phyloP scores from a whole-genome alignment of 2,797 vertebrate genomes.

The Xerus rutilus region DNA sequence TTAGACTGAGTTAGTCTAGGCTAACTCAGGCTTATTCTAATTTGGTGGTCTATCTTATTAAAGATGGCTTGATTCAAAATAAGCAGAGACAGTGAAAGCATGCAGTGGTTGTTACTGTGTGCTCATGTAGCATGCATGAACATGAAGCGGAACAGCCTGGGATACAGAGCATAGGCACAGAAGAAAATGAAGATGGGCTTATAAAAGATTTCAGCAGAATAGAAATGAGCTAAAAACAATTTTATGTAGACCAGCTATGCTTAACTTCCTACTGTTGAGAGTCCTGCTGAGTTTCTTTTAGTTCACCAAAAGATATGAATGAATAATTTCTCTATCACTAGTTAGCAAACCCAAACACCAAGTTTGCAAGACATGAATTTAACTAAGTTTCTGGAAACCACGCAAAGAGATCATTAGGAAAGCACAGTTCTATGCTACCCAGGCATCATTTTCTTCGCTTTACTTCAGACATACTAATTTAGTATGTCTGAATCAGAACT shows the following conservation, averaged over 20 bases:
- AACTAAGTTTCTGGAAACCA: constrained; percentile 68
- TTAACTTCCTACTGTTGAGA: background rate
- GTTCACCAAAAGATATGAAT: constrained; percentile 44
- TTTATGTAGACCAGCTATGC: background rate
- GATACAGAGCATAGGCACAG: background rate
- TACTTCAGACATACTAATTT: constrained; percentile 59
- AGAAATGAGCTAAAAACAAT: background rate
- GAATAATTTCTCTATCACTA: constrained; percentile 57
- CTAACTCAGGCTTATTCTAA: background rate
- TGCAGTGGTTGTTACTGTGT: background rate
- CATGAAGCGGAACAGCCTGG: background rate
- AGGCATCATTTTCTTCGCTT: constrained; percentile 26
- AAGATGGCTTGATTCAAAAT: background rate
- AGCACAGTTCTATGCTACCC: constrained; percentile 23
- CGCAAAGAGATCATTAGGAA: constrained; percentile 56
- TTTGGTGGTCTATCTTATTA: background rate
- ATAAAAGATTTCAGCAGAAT: background rate
- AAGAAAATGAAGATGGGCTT: background rate
- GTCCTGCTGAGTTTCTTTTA: background rate
- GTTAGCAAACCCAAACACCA: constrained; percentile 60
- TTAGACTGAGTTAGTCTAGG: background rate
- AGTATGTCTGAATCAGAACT: constrained; percentile 46
- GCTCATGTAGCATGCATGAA: rapidly evolving
- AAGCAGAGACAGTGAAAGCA: background rate
- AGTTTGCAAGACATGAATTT: constrained; percentile 61